phyloP scores from a whole-genome alignment of 2,888 invertebrate species.

The Campoplex capitator region DNA sequence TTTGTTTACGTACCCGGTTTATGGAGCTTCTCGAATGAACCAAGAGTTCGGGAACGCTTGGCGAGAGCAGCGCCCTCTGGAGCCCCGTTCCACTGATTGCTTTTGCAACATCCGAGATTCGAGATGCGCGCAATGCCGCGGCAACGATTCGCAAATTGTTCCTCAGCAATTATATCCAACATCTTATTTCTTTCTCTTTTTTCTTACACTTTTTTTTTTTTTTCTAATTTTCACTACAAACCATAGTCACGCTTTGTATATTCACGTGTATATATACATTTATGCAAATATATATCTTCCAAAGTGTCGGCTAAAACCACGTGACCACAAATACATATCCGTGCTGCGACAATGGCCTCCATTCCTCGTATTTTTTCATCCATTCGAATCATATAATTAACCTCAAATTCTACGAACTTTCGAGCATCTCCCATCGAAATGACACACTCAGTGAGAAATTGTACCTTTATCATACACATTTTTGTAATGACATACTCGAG shows the following conservation, averaged over 20 bases:
- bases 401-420: conserved; percentile 49
- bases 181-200: conserved; percentile 10
- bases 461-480: background rate
- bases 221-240: conserved; percentile 24
- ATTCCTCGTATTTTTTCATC: conserved; percentile 17
- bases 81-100: conserved; percentile 67
- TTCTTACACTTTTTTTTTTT: conserved; percentile 21
- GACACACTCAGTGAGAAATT: background rate
- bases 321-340: conserved; percentile 24
- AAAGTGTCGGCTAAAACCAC: background rate
- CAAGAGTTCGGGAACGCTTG: conserved; percentile 16
- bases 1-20: background rate
- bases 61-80: conserved; percentile 20
- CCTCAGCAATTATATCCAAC: conserved; percentile 60
- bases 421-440: conserved; percentile 18
- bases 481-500: background rate
- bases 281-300: conserved; percentile 10
- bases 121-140: conserved; percentile 57
- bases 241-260: conserved; percentile 8
- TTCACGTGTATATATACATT: conserved; percentile 28
- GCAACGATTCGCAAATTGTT: conserved; percentile 64
- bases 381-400: conserved; percentile 8
- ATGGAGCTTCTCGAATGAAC: background rate
- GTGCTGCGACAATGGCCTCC: conserved; percentile 62
- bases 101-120: conserved; percentile 70